These are phyloP conservation scores for Lomographa bimaculata DNA, from an alignment of 2,888 invertebrate genomes.

Conservation along the genomic window DNA sequence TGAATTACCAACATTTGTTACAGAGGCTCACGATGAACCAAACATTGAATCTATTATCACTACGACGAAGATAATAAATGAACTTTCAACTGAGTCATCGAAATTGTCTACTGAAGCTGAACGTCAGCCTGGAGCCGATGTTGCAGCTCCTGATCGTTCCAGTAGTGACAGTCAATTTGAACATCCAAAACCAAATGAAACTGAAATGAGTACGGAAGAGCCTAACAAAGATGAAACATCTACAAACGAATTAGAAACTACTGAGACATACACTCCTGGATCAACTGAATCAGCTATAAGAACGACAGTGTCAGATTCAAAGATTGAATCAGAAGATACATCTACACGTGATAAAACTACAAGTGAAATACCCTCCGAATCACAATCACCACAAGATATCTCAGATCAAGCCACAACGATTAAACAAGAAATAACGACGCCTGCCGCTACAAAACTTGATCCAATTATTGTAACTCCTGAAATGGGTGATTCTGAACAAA, in stretches of 20 bases:
- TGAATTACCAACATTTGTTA: conserved; percentile 7
- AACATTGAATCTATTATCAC: conserved; percentile 9
- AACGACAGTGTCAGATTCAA: conserved; percentile 12
- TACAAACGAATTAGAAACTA: conserved; percentile 3
- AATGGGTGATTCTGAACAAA: conserved; percentile 2
- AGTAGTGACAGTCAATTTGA: conserved; percentile 4
- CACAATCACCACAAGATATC: conserved; percentile 11
- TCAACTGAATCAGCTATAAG: conserved; percentile 17
- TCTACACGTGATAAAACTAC: conserved; percentile 9
- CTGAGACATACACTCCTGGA: conserved; percentile 9
- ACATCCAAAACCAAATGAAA: conserved; percentile 2
- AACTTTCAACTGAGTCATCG: conserved; percentile 11
- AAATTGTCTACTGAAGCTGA: conserved; percentile 2
- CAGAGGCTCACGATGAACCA: conserved; percentile 8
- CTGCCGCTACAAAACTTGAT: background rate
- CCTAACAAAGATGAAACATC: conserved; percentile 10
- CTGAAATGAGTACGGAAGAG: conserved; percentile 8
- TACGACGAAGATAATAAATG: conserved; percentile 7
- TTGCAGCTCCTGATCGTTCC: too few relatives aligned
- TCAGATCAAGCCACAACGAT: conserved; percentile 12
- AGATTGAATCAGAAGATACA: conserved; percentile 13
- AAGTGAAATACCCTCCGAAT: conserved; percentile 1
- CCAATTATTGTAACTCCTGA: background rate
- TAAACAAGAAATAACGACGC: conserved; percentile 4
- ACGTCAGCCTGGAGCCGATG: too few relatives aligned